These are phyloP conservation scores for Sapajus apella DNA, from an alignment of 2,113 vertebrate genomes.

Conservation along the genomic window DNA sequence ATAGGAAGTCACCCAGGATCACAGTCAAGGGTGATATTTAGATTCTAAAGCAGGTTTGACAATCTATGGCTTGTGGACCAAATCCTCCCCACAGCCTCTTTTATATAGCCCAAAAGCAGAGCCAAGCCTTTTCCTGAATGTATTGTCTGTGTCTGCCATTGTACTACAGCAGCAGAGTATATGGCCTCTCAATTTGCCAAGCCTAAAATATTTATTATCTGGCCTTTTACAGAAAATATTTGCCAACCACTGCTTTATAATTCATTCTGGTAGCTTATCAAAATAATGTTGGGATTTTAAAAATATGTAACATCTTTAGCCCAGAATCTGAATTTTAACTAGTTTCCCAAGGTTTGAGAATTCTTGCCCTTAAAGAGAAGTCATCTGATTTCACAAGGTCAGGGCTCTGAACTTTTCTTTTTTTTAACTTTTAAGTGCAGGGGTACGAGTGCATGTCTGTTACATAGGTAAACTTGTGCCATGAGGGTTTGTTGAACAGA, in stretches of 20 bases:
- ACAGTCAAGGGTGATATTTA: neutral
- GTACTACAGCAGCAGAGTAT: neutral
- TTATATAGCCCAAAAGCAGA: neutral
- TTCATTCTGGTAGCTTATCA: neutral
- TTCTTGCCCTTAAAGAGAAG: neutral
- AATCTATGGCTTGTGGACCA: neutral
- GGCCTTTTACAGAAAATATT: neutral
- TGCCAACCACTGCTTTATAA: neutral
- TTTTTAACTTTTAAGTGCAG: too few species aligned
- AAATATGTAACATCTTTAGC: neutral
- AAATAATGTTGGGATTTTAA: neutral
- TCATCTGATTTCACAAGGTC: neutral
- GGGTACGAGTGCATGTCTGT: too few species aligned
- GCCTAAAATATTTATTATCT: neutral
- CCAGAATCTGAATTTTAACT: slow-evolving; percentile 33
- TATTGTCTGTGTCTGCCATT: neutral
- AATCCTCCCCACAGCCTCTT: neutral
- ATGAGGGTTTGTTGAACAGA: too few species aligned
- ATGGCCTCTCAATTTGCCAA: neutral
- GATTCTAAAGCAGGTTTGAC: neutral
- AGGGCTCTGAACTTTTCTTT: neutral
- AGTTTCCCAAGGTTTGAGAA: neutral
- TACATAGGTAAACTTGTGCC: too few species aligned
- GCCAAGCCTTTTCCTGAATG: neutral
- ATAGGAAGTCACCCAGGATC: neutral